Percentiles rank a stretch among this genome's conserved stretches.
These are phyloP conservation scores for Drosophila niveifrons DNA, from an alignment of 2,888 invertebrate genomes.

Conservation along the genomic window DNA sequence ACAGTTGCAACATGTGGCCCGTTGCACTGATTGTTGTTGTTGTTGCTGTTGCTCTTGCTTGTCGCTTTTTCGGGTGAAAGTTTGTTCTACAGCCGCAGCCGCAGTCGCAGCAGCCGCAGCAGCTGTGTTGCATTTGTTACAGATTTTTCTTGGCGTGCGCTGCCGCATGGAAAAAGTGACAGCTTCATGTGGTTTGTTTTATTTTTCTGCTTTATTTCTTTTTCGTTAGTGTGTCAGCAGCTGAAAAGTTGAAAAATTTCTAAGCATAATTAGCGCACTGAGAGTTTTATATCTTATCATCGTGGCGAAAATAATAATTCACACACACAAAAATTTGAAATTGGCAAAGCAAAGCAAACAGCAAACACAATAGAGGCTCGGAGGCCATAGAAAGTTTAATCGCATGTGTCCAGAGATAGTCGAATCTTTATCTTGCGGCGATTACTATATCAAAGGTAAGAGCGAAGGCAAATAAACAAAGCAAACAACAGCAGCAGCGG, in stretches of 20 bases:
- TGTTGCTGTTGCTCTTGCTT: constrained; percentile 16
- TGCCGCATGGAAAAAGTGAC: constrained; percentile 56
- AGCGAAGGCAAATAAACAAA: constrained; percentile 12
- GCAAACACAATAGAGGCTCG: constrained; percentile 25
- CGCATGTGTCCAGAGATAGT: constrained; percentile 39
- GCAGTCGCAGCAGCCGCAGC: too few species aligned
- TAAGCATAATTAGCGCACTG: constrained; percentile 71
- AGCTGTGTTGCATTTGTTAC: constrained; percentile 67
- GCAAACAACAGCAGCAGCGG: constrained; percentile 16
- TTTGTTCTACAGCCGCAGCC: constrained; percentile 64
- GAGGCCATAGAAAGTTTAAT: constrained; percentile 66
- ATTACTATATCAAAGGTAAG: constrained; percentile 28
- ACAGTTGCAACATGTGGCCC: constrained; percentile 69
- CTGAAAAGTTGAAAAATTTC: constrained; percentile 56
- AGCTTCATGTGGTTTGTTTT: constrained; percentile 39
- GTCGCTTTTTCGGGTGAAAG: constrained; percentile 74
- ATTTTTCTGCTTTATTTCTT: constrained; percentile 5
- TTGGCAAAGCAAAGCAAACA: not conserved
- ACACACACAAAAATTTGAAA: constrained; percentile 40
- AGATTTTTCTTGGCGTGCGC: constrained; percentile 62
- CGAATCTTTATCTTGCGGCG: constrained; percentile 42
- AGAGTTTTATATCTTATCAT: constrained; percentile 70
- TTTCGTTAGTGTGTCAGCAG: constrained; percentile 60
- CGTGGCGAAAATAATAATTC: constrained; percentile 64
- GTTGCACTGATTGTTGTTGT: constrained; percentile 45